phyloP scores from a whole-genome alignment of 2,113 vertebrate genomes.

The Macquaria ambigua region DNA sequence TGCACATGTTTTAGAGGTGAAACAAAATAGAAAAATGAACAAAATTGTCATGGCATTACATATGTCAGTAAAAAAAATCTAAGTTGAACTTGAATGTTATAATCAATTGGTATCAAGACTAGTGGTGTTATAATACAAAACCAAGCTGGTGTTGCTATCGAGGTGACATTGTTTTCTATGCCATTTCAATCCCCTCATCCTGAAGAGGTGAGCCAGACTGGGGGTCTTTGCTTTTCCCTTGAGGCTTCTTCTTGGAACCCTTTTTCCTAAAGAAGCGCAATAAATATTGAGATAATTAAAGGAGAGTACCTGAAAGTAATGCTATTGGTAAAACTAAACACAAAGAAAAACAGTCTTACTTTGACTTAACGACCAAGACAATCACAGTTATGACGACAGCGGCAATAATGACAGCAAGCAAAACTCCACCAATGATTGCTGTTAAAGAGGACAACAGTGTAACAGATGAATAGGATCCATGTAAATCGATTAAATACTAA shows the following conservation, averaged over 20 bases:
- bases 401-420: slow-evolving; percentile 66
- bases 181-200: slow-evolving; percentile 64
- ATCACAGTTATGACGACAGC: slow-evolving; percentile 64
- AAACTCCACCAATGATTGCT: slow-evolving; percentile 81
- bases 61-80: not conserved
- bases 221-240: slow-evolving; percentile 38
- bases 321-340: not conserved
- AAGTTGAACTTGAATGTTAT: not conserved
- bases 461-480: not conserved
- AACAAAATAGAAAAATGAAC: slow-evolving; percentile 14
- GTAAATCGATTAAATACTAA: not conserved
- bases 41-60: not conserved
- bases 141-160: not conserved
- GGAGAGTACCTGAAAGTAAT: not conserved
- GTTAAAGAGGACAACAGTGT: slow-evolving; percentile 8
- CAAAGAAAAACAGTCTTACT: slow-evolving; percentile 64
- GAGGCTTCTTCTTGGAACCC: slow-evolving; percentile 36
- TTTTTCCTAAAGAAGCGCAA: slow-evolving; percentile 67
- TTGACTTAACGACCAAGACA: slow-evolving; percentile 71
- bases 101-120: slow-evolving; percentile 15
- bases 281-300: not conserved
- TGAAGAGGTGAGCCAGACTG: slow-evolving; percentile 50
- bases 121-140: slow-evolving; percentile 8
- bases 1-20: not conserved
- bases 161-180: slow-evolving; percentile 43